These are phyloP conservation scores for Temnopleurus reevesii DNA, from an alignment of 53 echinoderm and acorn worm species.

Conservation along the genomic window DNA sequence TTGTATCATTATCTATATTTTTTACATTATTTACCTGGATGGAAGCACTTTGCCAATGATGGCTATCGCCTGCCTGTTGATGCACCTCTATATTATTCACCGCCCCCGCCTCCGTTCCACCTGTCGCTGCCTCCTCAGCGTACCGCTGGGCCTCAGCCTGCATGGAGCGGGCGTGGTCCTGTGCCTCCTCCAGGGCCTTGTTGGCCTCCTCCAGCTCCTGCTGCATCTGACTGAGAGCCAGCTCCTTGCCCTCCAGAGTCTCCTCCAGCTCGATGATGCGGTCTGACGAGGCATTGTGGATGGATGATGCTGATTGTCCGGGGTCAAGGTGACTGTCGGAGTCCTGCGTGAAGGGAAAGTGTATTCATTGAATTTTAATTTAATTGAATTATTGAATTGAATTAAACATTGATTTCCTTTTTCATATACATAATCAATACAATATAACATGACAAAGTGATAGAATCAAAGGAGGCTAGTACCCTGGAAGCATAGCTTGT, in stretches of 20 bases:
- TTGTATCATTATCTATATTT: not conserved
- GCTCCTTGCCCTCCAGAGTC: conserved; percentile 84
- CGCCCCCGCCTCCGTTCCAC: not conserved
- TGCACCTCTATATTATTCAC: not conserved
- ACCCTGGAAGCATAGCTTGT: too few relatives aligned
- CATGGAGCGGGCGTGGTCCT: not conserved
- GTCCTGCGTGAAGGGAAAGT: conserved; percentile 59
- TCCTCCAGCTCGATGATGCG: conserved; percentile 88
- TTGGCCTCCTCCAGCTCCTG: conserved; percentile 62
- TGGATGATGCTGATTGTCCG: conserved; percentile 69
- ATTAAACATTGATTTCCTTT: too few relatives aligned
- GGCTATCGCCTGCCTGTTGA: conserved; percentile 30
- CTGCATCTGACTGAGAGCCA: conserved; percentile 73
- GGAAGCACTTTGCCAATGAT: conserved; percentile 42
- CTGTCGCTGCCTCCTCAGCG: not conserved
- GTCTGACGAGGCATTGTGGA: conserved; percentile 66
- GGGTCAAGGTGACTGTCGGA: conserved; percentile 87
- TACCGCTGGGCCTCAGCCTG: not conserved
- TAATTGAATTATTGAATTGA: too few relatives aligned
- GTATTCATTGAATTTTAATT: too few relatives aligned
- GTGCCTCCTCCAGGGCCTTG: conserved; percentile 14
- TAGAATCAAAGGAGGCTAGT: too few relatives aligned
- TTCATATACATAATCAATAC: too few relatives aligned
- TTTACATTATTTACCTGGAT: conserved; percentile 33
- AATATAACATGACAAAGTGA: too few relatives aligned